Evolutionary conservation across 2,888 invertebrate genomes (phyloP).

Genomic region (Iselma pallidipennis): DNA sequence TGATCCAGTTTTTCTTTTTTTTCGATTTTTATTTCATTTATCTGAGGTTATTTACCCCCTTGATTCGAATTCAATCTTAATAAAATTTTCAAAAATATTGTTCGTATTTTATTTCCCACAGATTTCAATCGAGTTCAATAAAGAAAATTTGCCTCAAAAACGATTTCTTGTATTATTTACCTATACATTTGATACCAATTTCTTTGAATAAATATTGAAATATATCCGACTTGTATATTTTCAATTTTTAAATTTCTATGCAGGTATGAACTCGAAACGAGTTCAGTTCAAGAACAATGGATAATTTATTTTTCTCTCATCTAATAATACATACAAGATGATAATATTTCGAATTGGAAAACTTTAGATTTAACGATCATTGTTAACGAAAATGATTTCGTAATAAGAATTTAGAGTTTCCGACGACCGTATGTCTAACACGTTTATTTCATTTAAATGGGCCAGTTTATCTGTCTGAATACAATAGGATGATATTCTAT

Average conservation of each 20-base stretch:
- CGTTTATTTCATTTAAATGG: constrained; percentile 2
- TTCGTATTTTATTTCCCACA: too few relatives aligned
- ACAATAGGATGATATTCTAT: constrained; percentile 1
- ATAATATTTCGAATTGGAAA: neutral
- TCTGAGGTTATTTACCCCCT: neutral
- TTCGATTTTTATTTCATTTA: too few relatives aligned
- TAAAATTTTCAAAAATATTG: neutral
- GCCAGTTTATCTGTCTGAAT: constrained; percentile 9
- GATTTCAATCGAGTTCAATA: too few relatives aligned
- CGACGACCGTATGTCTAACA: neutral
- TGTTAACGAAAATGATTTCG: neutral
- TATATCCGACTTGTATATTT: neutral
- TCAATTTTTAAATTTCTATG: neutral
- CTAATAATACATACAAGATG: neutral
- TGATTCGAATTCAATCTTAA: neutral
- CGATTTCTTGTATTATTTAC: neutral
- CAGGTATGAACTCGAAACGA: neutral
- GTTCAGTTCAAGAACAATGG: neutral
- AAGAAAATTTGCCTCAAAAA: neutral
- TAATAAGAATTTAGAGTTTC: neutral
- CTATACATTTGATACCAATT: neutral
- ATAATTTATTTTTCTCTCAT: neutral
- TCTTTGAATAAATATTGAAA: neutral
- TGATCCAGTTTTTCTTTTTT: neutral
- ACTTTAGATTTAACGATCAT: neutral